Evolutionary conservation across 2,113 vertebrate genomes (phyloP).

Genomic region (Dasyurus viverrinus): DNA sequence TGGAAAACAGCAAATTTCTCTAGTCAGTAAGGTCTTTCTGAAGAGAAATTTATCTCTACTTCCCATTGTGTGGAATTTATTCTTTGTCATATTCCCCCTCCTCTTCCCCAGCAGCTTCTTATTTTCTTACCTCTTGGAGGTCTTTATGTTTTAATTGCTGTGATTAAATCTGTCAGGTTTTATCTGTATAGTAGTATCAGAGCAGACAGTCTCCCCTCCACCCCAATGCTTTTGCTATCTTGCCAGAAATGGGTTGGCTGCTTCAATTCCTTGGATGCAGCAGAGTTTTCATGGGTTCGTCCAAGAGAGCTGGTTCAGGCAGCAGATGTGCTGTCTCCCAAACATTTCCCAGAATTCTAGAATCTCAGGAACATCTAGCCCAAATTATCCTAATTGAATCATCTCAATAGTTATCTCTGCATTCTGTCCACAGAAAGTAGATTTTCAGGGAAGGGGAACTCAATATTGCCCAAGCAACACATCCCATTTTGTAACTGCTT

Average conservation of each 20-base stretch:
- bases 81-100: neutral
- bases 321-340: neutral
- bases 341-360: neutral
- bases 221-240: rapidly evolving
- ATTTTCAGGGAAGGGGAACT: neutral
- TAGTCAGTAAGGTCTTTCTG: constrained; percentile 38
- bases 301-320: neutral
- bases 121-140: neutral
- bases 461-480: neutral
- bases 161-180: neutral
- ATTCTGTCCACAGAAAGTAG: neutral
- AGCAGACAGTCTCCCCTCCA: neutral
- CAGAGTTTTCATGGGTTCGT: rapidly evolving
- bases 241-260: neutral
- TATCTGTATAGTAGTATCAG: neutral
- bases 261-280: neutral
- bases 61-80: neutral
- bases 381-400: neutral
- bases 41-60: neutral
- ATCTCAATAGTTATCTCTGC: neutral
- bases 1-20: constrained; percentile 1
- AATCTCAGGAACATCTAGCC: neutral
- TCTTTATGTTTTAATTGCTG: neutral
- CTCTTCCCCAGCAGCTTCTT: rapidly evolving
- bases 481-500: neutral